Conservation (phyloP, 2,797 vertebrate species). For the Oreonectes daqikongensis region DNA sequence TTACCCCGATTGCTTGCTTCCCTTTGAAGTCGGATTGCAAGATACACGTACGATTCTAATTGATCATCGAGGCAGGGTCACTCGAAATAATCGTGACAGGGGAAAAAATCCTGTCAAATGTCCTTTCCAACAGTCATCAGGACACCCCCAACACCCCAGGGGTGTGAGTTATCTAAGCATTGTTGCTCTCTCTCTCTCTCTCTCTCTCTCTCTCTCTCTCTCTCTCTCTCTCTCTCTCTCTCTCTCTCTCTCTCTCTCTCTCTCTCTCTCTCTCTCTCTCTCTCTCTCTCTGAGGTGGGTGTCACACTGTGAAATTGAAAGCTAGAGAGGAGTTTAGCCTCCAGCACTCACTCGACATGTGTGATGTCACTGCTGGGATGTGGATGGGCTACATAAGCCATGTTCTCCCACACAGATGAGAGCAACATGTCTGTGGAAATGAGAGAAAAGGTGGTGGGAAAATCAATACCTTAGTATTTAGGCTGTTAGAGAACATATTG, state of each 20-base stretch:
- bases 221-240: constrained; percentile 24
- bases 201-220: constrained; percentile 24
- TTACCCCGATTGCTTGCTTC: constrained; percentile 44
- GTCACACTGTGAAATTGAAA: constrained; percentile 30
- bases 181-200: constrained; percentile 25
- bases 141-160: constrained; percentile 29
- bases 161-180: constrained; percentile 14
- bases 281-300: constrained; percentile 18
- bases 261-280: constrained; percentile 9
- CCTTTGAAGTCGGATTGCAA: constrained; percentile 50
- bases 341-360: constrained; percentile 19
- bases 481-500: not conserved
- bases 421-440: constrained; percentile 10
- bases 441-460: not conserved
- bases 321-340: constrained; percentile 22
- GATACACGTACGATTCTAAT: constrained; percentile 6
- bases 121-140: constrained; percentile 19
- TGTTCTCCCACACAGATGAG: constrained; percentile 9
- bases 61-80: not conserved
- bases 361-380: constrained; percentile 36
- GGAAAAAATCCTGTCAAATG: constrained; percentile 11
- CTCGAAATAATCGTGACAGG: constrained; percentile 16
- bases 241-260: constrained; percentile 10
- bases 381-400: constrained; percentile 20
- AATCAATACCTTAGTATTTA: constrained; percentile 26